Evolutionary conservation across 2,113 vertebrate species (phyloP).

Genomic region (Sphyrna mokarran): DNA sequence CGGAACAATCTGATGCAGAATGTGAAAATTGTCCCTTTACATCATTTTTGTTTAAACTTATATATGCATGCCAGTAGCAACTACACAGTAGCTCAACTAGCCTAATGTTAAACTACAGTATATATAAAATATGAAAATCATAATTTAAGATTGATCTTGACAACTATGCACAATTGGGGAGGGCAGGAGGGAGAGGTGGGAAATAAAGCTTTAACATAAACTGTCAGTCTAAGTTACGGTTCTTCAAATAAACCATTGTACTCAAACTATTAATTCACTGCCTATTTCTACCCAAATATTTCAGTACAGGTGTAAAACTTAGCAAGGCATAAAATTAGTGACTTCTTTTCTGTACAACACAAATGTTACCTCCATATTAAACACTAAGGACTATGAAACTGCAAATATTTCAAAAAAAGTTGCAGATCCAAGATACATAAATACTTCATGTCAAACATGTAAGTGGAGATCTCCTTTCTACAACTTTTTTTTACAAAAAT

Average conservation of each 20-base stretch:
- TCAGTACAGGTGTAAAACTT: slow-evolving; percentile 30
- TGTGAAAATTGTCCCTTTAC: slow-evolving; percentile 27
- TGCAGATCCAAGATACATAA: slow-evolving; percentile 28
- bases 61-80: slow-evolving; percentile 58
- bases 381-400: slow-evolving; percentile 14
- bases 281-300: slow-evolving; percentile 29
- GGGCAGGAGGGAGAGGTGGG: too few species aligned
- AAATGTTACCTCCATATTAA: background rate
- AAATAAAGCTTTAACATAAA: slow-evolving; percentile 25
- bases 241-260: slow-evolving; percentile 23
- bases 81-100: slow-evolving; percentile 58
- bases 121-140: slow-evolving; percentile 26
- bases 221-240: slow-evolving; percentile 23
- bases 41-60: slow-evolving; percentile 14
- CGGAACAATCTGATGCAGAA: slow-evolving; percentile 8
- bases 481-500: slow-evolving; percentile 6
- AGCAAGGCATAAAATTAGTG: slow-evolving; percentile 28
- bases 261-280: slow-evolving; percentile 24
- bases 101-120: slow-evolving; percentile 46
- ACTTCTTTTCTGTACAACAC: background rate
- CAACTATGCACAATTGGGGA: background rate
- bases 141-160: slow-evolving; percentile 32
- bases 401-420: slow-evolving; percentile 19
- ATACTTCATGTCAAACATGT: slow-evolving; percentile 33
- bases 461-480: slow-evolving; percentile 3